Percentiles rank a stretch among this genome's conserved stretches.
phyloP scores from a whole-genome alignment of 1,140 invertebrate genomes.

The Nymphalis io region DNA sequence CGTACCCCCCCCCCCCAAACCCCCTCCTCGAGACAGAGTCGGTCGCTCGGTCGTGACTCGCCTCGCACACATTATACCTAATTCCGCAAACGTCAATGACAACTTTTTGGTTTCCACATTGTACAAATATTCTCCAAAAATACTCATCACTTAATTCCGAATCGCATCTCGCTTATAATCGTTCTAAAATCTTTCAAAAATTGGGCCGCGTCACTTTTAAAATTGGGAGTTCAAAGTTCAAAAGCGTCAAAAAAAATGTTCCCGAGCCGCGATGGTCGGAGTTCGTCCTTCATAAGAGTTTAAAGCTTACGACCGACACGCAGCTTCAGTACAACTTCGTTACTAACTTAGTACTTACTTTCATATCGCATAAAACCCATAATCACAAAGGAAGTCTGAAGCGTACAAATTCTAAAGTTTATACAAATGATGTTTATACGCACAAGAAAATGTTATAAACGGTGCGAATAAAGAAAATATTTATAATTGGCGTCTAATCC shows the following conservation, averaged over 20 bases:
- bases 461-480: background rate
- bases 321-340: conserved; percentile 22
- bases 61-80: conserved; percentile 30
- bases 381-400: conserved; percentile 11
- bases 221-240: conserved; percentile 27
- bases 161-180: conserved; percentile 17
- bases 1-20: background rate
- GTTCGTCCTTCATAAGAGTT: conserved; percentile 43
- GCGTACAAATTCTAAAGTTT: conserved; percentile 21
- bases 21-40: conserved; percentile 9
- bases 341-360: conserved; percentile 9
- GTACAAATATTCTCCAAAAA: conserved; percentile 69
- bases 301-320: conserved; percentile 43
- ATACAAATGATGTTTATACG: background rate
- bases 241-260: conserved; percentile 35
- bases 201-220: conserved; percentile 25
- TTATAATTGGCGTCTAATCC: background rate
- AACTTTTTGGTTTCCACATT: conserved; percentile 71
- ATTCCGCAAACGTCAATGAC: conserved; percentile 49
- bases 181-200: conserved; percentile 34
- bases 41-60: conserved; percentile 15
- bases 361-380: conserved; percentile 7
- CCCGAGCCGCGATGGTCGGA: conserved; percentile 12
- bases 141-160: conserved; percentile 38
- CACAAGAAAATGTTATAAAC: background rate